Evolutionary conservation across 2,888 invertebrate species (phyloP).

Genomic region (Megamerina dolium): DNA sequence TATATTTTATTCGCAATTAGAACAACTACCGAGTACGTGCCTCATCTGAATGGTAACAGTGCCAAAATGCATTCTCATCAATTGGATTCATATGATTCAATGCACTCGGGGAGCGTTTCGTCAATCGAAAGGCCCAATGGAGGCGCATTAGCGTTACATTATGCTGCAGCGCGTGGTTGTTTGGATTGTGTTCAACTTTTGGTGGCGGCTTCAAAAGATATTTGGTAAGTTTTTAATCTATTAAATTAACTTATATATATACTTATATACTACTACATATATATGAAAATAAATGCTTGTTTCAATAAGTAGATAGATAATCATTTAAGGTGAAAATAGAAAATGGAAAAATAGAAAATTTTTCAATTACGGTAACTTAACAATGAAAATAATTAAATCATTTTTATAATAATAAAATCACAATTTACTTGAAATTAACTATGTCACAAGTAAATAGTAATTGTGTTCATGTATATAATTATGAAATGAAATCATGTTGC

Average conservation of each 20-base stretch:
- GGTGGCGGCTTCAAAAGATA: conserved; percentile 70
- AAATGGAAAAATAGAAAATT: too few relatives aligned
- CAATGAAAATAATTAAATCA: too few relatives aligned
- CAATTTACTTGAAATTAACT: too few relatives aligned
- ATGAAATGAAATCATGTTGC: too few relatives aligned
- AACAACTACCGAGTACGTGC: conserved; percentile 41
- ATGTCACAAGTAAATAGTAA: too few relatives aligned
- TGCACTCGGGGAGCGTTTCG: conserved; percentile 47
- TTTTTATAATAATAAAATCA: too few relatives aligned
- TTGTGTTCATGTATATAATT: too few relatives aligned
- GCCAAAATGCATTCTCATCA: conserved; percentile 48
- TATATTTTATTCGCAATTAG: too few relatives aligned
- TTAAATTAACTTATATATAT: too few relatives aligned
- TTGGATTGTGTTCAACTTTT: conserved; percentile 77
- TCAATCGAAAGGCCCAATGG: conserved; percentile 48
- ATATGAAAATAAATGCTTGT: too few relatives aligned
- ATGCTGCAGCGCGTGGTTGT: conserved; percentile 80
- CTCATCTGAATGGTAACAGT: conserved; percentile 30
- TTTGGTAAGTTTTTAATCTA: conserved; percentile 59
- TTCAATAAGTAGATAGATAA: background rate
- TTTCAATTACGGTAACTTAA: too few relatives aligned
- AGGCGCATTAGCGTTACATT: conserved; percentile 78
- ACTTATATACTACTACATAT: too few relatives aligned
- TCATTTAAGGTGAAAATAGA: conserved; percentile 6
- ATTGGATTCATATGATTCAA: conserved; percentile 38